Percentiles rank a stretch among this genome's conserved stretches.
phyloP scores from a whole-genome alignment of 2,797 vertebrate genomes.

The Micropoecilia bifurca region DNA sequence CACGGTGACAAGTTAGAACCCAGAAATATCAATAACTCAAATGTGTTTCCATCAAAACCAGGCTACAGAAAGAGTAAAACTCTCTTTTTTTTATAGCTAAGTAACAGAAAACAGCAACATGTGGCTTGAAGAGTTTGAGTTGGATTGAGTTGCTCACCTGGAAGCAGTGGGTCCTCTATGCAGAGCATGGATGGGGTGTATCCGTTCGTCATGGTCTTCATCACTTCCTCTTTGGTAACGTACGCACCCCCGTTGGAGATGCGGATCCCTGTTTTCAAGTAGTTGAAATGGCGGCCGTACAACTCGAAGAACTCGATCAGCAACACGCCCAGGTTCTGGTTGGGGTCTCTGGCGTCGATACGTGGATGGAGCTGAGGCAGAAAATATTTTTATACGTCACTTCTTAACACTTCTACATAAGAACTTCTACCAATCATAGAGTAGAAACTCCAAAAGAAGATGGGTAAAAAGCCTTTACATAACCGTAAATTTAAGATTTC shows the following conservation, averaged over 20 bases:
- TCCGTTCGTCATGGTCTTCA: constrained; percentile 94
- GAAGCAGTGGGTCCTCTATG: constrained; percentile 96
- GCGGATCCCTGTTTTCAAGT: constrained; percentile 97
- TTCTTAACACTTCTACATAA: neutral
- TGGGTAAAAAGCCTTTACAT: neutral
- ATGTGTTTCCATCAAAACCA: neutral
- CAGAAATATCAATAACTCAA: neutral
- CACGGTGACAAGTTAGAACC: neutral
- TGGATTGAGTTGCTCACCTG: constrained; percentile 78
- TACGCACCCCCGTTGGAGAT: constrained; percentile 96
- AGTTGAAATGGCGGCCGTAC: constrained; percentile 99
- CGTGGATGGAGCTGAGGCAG: constrained; percentile 90
- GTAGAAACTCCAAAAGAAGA: neutral
- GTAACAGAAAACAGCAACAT: neutral
- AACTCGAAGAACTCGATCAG: constrained; percentile 99
- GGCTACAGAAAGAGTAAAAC: neutral
- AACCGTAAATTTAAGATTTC: neutral
- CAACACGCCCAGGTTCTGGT: constrained; percentile 94
- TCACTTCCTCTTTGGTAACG: constrained; percentile 96
- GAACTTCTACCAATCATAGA: neutral
- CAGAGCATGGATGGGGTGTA: constrained; percentile 96
- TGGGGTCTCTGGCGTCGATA: constrained; percentile 91
- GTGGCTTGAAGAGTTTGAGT: neutral
- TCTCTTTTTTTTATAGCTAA: neutral
- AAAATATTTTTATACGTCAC: neutral